Evolutionary conservation across 2,888 invertebrate genomes (phyloP), one percentile per base, ranked within the genome.

Genomic region (Cheilosia variabilis): DNA sequence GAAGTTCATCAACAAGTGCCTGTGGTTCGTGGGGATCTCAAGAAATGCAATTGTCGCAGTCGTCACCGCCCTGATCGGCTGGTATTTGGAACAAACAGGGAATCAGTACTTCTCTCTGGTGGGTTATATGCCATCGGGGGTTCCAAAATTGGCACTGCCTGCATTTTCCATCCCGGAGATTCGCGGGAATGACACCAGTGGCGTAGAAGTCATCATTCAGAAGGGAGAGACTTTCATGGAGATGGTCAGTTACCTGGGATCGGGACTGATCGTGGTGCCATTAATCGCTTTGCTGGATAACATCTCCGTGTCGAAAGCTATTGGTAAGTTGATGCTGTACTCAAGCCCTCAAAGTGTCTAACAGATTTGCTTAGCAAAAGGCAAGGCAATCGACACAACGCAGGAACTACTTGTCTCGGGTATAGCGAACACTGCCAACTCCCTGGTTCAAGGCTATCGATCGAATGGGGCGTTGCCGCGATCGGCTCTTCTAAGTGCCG

Each of bases 371-470:
- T 7, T 50, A 94, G 94, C 95, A 15, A 95, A 95, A 90, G 96
- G 96, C 10, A 95, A 95, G 90, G 93, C 96, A 63, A 96, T 98
- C 66, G 97, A 98, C 91, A 96, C 98, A 15, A 97, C 97, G 57
- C 98, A 98, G 92, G 98, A 98, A 93, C 93, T 98, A 90, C 93
- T 98, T 84, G 97, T 98, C 5, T 94, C 97, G 62, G 97, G 97
- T 41, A 90, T 96, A 24, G 89, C 91, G 2, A 96, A 97, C 91
- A 93, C 98, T 50, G 95, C 95, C 80, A 97, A 96, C 91, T 96
- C 96, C 0, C 96, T 98, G 92, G 95, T 97, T 88, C 95, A 95
- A 89, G 95, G 96, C 1, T 98, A 97, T 69, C 93, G 98, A 3
- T 95, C 96, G 10, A 95, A 96, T 76, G 97, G 96, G 73, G 96